These are phyloP conservation scores for Diarsia dahlii DNA, from an alignment of 2,888 invertebrate genomes.

Conservation along the genomic window DNA sequence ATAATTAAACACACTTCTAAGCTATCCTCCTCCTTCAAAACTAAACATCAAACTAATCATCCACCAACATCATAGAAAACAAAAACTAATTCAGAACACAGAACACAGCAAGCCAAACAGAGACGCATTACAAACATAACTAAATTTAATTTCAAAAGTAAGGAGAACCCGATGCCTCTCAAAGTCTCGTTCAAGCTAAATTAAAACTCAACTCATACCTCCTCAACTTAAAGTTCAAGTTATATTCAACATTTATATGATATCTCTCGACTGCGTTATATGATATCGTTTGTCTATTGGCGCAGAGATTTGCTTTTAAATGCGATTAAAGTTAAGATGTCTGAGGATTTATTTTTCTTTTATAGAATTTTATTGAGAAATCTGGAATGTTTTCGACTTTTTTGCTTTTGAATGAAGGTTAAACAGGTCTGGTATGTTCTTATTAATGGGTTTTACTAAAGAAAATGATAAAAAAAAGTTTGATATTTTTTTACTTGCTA, in stretches of 20 bases:
- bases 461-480: neutral
- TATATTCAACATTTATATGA: conserved; percentile 65
- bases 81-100: conserved; percentile 60
- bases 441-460: neutral
- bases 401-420: neutral
- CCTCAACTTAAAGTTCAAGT: conserved; percentile 57
- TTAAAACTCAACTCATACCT: conserved; percentile 67
- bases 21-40: neutral
- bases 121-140: conserved; percentile 68
- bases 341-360: neutral
- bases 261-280: conserved; percentile 57
- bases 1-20: neutral
- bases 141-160: conserved; percentile 72
- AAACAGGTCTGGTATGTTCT: neutral
- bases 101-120: conserved; percentile 56
- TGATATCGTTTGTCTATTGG: conserved; percentile 52
- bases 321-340: conserved; percentile 24
- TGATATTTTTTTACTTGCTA: too few relatives aligned
- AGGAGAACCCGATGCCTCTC: conserved; percentile 67
- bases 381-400: neutral
- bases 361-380: neutral
- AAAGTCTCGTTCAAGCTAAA: conserved; percentile 69
- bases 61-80: conserved; percentile 31
- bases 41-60: conserved; percentile 16
- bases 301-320: conserved; percentile 40